Percentiles rank a stretch among this genome's conserved stretches.
Evolutionary conservation across 2,113 vertebrate genomes (phyloP).

Genomic region (Oryzias woworae): DNA sequence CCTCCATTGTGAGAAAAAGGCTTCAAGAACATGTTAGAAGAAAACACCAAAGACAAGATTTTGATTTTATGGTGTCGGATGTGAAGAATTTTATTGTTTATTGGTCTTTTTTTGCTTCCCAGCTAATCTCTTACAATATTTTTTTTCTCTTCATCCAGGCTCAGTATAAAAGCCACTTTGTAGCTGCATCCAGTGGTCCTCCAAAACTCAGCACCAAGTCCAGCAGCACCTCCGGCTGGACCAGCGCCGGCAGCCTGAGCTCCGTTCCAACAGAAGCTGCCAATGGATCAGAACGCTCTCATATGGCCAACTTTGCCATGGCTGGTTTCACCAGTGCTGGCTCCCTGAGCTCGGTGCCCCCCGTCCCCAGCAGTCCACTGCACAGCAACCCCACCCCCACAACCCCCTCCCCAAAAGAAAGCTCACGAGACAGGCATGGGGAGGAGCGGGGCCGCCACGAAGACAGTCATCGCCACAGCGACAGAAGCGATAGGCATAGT

Average conservation of each 20-base stretch:
- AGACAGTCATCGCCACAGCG: constrained; percentile 57
- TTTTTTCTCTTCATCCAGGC: constrained; percentile 72
- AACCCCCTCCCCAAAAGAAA: constrained; percentile 74
- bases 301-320: constrained; percentile 41
- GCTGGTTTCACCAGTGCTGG: constrained; percentile 73
- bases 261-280: constrained; percentile 83
- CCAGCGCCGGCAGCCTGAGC: constrained; percentile 95
- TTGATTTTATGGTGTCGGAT: not conserved
- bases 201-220: constrained; percentile 89
- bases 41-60: too few relatives aligned
- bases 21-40: too few relatives aligned
- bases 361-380: constrained; percentile 37
- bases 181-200: constrained; percentile 89
- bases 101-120: not conserved
- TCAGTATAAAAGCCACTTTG: constrained; percentile 98
- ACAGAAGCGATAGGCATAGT: constrained; percentile 61
- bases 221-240: constrained; percentile 90
- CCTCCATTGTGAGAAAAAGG: too few relatives aligned
- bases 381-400: constrained; percentile 66
- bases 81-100: not conserved
- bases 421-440: constrained; percentile 70
- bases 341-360: constrained; percentile 70
- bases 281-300: constrained; percentile 55
- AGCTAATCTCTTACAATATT: not conserved
- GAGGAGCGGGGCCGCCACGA: constrained; percentile 80